phyloP scores from a whole-genome alignment of 2,888 invertebrate genomes.

The Octonoba sinensis region DNA sequence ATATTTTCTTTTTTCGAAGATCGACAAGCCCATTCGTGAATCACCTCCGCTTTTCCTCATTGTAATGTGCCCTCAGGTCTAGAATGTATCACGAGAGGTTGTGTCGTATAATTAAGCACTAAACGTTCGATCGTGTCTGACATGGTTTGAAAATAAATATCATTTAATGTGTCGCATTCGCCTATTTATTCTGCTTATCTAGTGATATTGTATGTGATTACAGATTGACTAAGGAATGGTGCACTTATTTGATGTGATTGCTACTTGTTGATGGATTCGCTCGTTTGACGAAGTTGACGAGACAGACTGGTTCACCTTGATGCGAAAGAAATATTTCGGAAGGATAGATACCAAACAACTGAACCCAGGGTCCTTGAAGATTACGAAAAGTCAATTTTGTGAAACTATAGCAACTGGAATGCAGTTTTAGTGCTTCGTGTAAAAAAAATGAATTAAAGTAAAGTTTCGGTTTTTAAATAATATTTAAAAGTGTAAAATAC shows the following conservation, averaged over 20 bases:
- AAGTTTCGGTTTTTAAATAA: too few species aligned
- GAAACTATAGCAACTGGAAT: too few species aligned
- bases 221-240: constrained; percentile 20
- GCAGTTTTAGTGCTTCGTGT: too few species aligned
- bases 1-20: background rate
- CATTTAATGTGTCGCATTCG: constrained; percentile 35
- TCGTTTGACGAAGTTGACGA: background rate
- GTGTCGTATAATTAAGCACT: constrained; percentile 53
- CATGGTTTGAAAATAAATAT: constrained; percentile 55
- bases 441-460: too few species aligned
- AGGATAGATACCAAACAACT: too few species aligned
- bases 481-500: too few species aligned
- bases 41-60: constrained; percentile 5
- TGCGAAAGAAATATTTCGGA: too few species aligned
- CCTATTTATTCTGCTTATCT: constrained; percentile 28
- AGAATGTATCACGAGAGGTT: constrained; percentile 13
- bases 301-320: constrained; percentile 20
- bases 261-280: background rate
- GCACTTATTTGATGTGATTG: constrained; percentile 19
- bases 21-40: constrained; percentile 16
- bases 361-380: too few species aligned
- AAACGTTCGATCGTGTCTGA: constrained; percentile 45
- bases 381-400: too few species aligned
- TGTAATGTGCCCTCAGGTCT: constrained; percentile 23
- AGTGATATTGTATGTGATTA: constrained; percentile 33